Evolutionary conservation across 2,888 invertebrate species (phyloP), one percentile per base, ranked within the genome.

Genomic region (Trachelus troglodyta): DNA sequence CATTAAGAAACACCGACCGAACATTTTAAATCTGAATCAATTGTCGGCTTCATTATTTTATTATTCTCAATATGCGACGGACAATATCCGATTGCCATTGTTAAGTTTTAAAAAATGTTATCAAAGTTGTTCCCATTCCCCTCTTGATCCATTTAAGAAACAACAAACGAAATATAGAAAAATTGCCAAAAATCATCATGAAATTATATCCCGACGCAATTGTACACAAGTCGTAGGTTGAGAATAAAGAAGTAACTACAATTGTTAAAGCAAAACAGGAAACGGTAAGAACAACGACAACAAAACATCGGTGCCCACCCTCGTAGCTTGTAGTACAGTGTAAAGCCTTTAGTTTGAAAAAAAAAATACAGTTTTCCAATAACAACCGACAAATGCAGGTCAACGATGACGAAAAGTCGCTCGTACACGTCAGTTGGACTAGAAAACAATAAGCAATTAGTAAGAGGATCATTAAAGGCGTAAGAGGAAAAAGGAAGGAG

Each of bases 391-490:
- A 56, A 56, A 56, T 56, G 56, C 56, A 56, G 56, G 56, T 56
- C 56, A 56, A 56, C 56, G 56, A 56, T 56, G 56, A 56, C 56
- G 23, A 56, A 56, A 56, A 56, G 56, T 56, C 56, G 56, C 56
- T 23, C 23, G 56, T 56, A 56, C 23, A 9, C 56, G 56, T 56
- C 56, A 56, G 23, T 23, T 23, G 15, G 56, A 23, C 56, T 56
- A 80, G 79, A 31, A n/a, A 84, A 82, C 80, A 84, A 84, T 83
- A 76, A 81, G 77, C 79, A 76, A 83, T 81, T 80, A 83, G 77
- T 69, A 40, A 73, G n/a, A 68, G 79, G 78, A 77, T 83, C 79
- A 76, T 84, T 81, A 79, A 81, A 77, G 79, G 77, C 74, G 33
- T 34, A 9, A 56, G 56, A 56, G 56, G 9, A 9, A 56, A 23